Conservation (phyloP, 1,140 invertebrate genomes). For the Diabrotica undecimpunctata region DNA sequence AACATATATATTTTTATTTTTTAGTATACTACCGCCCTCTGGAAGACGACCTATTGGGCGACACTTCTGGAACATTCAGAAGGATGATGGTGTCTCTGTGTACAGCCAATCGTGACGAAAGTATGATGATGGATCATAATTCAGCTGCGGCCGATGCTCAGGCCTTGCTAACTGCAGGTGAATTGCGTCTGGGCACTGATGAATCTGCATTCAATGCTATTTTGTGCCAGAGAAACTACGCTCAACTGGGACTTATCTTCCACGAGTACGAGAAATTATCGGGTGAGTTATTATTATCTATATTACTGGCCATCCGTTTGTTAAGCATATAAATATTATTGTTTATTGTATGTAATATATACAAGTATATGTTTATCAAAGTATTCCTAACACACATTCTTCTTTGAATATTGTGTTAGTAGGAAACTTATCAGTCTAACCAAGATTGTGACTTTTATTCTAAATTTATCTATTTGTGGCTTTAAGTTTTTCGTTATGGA, state of each 20-base stretch:
- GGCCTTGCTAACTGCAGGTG: constrained; percentile 71
- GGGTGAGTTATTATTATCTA: background rate
- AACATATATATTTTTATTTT: constrained; percentile 16
- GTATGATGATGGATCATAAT: constrained; percentile 59
- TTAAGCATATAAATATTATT: no score
- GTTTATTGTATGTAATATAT: no score
- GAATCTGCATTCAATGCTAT: constrained; percentile 83
- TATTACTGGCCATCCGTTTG: no score
- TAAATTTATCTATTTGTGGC: no score
- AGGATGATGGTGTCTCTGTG: constrained; percentile 75
- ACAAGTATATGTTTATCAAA: no score
- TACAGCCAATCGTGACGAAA: constrained; percentile 66
- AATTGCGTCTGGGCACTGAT: constrained; percentile 78
- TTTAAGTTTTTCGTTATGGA: no score
- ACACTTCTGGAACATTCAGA: constrained; percentile 82
- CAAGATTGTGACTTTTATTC: no score
- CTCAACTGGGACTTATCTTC: constrained; percentile 66
- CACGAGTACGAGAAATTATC: constrained; percentile 58
- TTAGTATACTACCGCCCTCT: constrained; percentile 69
- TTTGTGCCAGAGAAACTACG: constrained; percentile 70
- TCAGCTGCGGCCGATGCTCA: constrained; percentile 67
- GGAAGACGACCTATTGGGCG: constrained; percentile 72
- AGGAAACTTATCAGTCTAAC: no score
- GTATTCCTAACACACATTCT: no score
- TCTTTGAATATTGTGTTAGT: no score